Evolutionary conservation across 2,113 vertebrate genomes (phyloP), one percentile per base, ranked within the genome.

Genomic region (Calyptomena viridis): DNA sequence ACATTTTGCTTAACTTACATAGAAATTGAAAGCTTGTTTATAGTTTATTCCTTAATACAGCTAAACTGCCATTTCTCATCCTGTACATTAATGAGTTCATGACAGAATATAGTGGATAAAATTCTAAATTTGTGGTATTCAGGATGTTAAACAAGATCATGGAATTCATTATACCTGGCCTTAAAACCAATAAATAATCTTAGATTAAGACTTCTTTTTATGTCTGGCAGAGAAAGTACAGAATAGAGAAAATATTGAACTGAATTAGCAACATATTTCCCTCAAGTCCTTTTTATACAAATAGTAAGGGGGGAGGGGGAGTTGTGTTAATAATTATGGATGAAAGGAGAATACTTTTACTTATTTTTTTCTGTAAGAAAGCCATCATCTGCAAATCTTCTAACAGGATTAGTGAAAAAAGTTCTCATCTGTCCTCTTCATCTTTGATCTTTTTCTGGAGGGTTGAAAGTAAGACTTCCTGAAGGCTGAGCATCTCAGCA

Each of bases 221-320:
- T 47, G 6, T 76, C 25, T 52, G 24, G 12, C 20, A 76, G 24
- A 58, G 11, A 63, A 80, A 71, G n/a, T 24, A 30, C 22, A 50
- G 75, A 76, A 68, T 0, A 0, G 35, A 55, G 24, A 64, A 78
- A 53, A 44, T 52, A 28, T 3, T 35, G 18, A 14, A 8, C 77
- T 73, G 14, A 78, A 56, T 69, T 33, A 69, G 31, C 40, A 74
- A 15, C 5, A 31, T 13, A 7, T 56, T 66, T 50, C 6, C 12
- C 14, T 37, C 13, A 56, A 66, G 62, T 40, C 46, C 3, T n/a
- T 17, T 46, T 56, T 44, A 50, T 8, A 62, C 14, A 79, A 86
- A 50, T 30, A 49, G 10, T 7, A 64, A 42, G 3, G 8, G 4
- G 18, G 7, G 8, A 3, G 14, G 6, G 2, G 6, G 28, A 3